Conservation (phyloP, 2,888 invertebrate genomes). For the Oscheius sp. region DNA sequence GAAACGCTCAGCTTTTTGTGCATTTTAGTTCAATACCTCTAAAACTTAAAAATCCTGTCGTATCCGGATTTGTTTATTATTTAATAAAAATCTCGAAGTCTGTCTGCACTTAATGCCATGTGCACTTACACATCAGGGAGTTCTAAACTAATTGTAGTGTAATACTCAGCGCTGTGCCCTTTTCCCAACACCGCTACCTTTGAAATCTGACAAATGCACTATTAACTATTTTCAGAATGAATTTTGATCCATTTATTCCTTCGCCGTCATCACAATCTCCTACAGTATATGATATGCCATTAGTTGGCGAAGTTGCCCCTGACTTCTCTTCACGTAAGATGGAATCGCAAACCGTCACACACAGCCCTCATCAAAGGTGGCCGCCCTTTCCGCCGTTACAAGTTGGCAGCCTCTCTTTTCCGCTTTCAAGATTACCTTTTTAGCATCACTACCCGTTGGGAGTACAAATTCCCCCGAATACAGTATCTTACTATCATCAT, state of each 20-base stretch:
- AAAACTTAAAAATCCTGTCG: background rate
- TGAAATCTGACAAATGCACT: background rate
- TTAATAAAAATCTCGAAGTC: too few species aligned
- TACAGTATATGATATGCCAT: constrained; percentile 27
- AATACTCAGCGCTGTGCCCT: background rate
- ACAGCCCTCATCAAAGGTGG: constrained; percentile 24
- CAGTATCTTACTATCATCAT: background rate
- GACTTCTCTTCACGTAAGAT: constrained; percentile 21
- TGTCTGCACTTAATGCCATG: too few species aligned
- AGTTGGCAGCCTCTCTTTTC: background rate
- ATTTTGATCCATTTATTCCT: constrained; percentile 25
- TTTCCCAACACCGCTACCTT: background rate
- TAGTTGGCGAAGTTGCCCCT: constrained; percentile 32
- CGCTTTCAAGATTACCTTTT: background rate
- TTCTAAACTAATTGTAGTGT: constrained; percentile 12
- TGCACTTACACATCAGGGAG: background rate
- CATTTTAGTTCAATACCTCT: background rate
- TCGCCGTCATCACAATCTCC: constrained; percentile 32
- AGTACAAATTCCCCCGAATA: constrained; percentile 20
- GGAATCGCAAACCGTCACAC: constrained; percentile 15
- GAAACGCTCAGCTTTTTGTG: background rate
- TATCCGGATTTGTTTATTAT: too few species aligned
- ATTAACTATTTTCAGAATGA: constrained; percentile 22
- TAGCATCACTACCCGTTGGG: constrained; percentile 25
- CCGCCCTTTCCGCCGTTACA: constrained; percentile 18